Base-by-base conservation (phyloP, 1,140 invertebrate genomes). In the Acromyrmex heyeri region DNA sequence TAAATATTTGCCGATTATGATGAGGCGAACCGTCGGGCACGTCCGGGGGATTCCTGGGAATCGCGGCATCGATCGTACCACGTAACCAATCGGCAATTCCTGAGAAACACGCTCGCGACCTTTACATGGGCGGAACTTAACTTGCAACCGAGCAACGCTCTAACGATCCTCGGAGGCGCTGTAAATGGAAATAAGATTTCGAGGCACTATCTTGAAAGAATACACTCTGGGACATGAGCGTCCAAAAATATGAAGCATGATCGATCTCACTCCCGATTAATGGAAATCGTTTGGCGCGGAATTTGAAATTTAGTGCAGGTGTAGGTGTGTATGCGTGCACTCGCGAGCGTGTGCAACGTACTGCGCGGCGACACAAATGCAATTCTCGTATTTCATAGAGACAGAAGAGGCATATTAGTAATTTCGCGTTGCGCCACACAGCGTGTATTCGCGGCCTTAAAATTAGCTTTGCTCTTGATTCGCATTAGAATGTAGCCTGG, bases 1-100 rank as follows among this genome's bases (percentile, higher is more conserved):
- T 91, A 90, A 90, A 78, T 88, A 88, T 88, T 75, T 79, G 34
- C 64, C 70, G 62, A 64, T 90, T 86, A 81, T 88, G 69, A 77
- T 78, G 62, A 61, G 50, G 21, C 34, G 21, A 16, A 24, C 34
- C 65, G 21, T 21, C 21, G 59, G 76, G 59, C 65, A 81, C 61
- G 34, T 24, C 73, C 62, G 30, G 21, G 34, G 57, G 14, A 44
- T 90, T 90, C 88, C 65, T 27, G 24, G 67, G 65, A 90, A 89
- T 69, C 61, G 81, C 72, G 69, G 72, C 77, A 86, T 82, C 69
- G 86, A 76, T 88, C 83, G 55, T 77, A 76, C 85, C 86, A 64
- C 30, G 82, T 72, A 85, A 85, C 64, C 76, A 89, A 90, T 89
- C 77, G 34, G 55, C 70, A 48, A 38, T 72, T 89, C 78, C 88